Base-by-base conservation (phyloP, 2,113 vertebrate genomes). In the Platysternon megacephalum region DNA sequence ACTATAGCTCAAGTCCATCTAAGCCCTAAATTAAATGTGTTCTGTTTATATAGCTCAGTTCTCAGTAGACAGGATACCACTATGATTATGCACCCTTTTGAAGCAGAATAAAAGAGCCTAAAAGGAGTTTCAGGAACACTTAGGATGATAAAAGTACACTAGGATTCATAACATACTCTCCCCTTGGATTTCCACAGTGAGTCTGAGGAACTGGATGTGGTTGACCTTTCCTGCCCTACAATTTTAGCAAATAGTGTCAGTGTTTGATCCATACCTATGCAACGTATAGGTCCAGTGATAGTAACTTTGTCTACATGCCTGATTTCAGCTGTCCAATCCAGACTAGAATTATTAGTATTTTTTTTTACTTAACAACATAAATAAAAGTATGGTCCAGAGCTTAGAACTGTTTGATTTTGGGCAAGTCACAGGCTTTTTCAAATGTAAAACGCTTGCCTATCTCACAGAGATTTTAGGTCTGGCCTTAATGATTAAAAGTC, bases 21-120 rank as follows among this genome's bases (percentile, higher is more conserved):
- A 68, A 0, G 0, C 6, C 42, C 19, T 16, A 13, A n/a, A 29
- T 46, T 28, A 44, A 78, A 44, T 78, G 42, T 46, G 26, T 28
- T 78, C 51, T 29, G 42, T 2, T 12, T 79, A 74, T n/a, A 26
- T 0, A 32, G 22, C 11, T 85, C 44, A 56, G 32, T n/a, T 46
- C 2, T 1, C 81, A 72, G 68, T 0, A 14, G 79, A 55, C 51
- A 85, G 74, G 46, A 79, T 85, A 21, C 3, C 3, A 0, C 6
- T 2, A 58, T 0, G 7, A 86, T 82, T 35, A 44, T 68, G 46
- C 26, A 14, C 12, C 42, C 11, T 14, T 78, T 78, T 28, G 42
- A 44, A 78, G 42, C 22, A 46, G 12, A 26, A 78, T 12, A 76
- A 26, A 74, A 26, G 39, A 44, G 42, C 22, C 22, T 78, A 44